phyloP scores from a whole-genome alignment of 2,888 invertebrate genomes.

The Lottia scabra region DNA sequence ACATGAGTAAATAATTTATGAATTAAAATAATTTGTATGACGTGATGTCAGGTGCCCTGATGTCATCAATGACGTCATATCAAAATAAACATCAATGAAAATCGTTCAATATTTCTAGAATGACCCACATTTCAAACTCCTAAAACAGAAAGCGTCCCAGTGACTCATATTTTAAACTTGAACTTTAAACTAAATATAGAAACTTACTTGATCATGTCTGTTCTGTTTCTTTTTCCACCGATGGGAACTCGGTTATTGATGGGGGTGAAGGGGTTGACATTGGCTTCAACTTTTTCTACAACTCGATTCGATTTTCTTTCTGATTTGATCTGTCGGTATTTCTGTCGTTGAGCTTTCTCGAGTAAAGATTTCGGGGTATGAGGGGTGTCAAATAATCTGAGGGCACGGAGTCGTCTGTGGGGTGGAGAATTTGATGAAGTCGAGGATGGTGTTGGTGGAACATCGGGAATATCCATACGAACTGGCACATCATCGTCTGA shows the following conservation, averaged over 20 bases:
- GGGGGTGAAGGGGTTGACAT: constrained; percentile 83
- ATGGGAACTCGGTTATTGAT: constrained; percentile 71
- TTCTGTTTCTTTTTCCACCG: constrained; percentile 79
- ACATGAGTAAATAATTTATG: too few species aligned
- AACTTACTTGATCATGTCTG: constrained; percentile 68
- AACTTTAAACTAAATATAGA: not conserved
- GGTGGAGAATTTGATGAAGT: constrained; percentile 71
- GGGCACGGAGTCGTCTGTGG: constrained; percentile 65
- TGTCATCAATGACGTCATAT: too few species aligned
- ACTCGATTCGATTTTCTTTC: constrained; percentile 13
- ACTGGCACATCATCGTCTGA: constrained; percentile 38
- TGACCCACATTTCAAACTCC: too few species aligned
- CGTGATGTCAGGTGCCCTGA: too few species aligned
- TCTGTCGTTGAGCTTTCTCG: constrained; percentile 72
- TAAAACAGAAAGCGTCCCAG: too few species aligned
- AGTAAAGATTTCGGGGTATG: constrained; percentile 87
- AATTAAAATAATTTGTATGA: too few species aligned
- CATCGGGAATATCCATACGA: constrained; percentile 17
- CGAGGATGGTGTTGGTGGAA: constrained; percentile 33
- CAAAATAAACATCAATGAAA: too few species aligned
- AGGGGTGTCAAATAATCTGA: constrained; percentile 85
- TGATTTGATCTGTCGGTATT: constrained; percentile 15
- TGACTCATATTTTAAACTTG: too few species aligned
- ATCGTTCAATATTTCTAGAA: too few species aligned
- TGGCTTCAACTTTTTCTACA: constrained; percentile 65